phyloP scores from a whole-genome alignment of 64 coral and sea anemone genomes.

The Pachyseris speciosa region DNA sequence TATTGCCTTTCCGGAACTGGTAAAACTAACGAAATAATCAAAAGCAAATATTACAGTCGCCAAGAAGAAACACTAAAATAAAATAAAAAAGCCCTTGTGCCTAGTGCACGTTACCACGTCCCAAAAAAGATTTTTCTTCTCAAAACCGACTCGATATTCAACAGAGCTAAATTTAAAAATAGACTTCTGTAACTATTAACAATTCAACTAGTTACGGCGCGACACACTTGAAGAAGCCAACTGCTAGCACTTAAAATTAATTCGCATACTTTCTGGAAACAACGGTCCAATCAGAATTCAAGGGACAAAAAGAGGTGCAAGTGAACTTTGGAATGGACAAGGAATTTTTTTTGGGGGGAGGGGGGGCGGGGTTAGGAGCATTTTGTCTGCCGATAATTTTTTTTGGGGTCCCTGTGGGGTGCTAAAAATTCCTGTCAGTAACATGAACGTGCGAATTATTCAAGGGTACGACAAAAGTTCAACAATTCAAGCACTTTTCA shows the following conservation, averaged over 20 bases:
- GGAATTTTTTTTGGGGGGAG: no score
- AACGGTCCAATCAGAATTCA: no score
- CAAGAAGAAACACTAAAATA: background rate
- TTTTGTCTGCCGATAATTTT: no score
- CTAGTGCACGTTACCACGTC: background rate
- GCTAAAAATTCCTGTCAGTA: no score
- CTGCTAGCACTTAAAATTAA: no score
- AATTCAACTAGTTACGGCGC: background rate
- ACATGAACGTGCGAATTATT: no score
- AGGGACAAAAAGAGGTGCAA: no score
- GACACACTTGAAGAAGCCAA: background rate
- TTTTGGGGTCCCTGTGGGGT: no score
- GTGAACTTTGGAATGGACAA: no score
- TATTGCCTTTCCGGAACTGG: background rate
- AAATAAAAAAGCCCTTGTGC: slow-evolving; percentile 3
- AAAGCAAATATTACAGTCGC: background rate
- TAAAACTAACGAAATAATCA: background rate
- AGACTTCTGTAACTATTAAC: slow-evolving; percentile 10
- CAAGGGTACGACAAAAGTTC: no score
- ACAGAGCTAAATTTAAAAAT: slow-evolving; percentile 44
- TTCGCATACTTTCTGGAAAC: background rate
- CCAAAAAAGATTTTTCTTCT: background rate
- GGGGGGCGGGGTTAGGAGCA: no score
- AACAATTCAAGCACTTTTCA: no score
- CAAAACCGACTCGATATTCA: background rate